Evolutionary conservation across 2,888 invertebrate species (phyloP), one percentile per base, ranked within the genome.

Genomic region (Perithous albicinctus): DNA sequence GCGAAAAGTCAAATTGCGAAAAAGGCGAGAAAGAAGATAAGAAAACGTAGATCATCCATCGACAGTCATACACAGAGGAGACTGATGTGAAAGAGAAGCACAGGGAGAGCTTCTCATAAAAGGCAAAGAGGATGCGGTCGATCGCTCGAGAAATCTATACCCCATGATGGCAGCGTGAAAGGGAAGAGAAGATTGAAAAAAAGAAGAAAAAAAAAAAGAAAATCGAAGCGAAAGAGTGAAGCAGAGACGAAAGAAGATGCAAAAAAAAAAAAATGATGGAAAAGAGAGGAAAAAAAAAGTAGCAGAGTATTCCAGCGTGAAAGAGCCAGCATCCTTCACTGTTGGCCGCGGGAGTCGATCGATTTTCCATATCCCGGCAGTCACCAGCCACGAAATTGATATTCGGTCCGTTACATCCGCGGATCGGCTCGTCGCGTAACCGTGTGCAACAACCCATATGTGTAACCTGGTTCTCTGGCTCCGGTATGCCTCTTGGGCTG

Each of bases 381-480:
- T 29, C 23, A 54, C 26, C 70, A 29, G 70, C 54, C 56, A 56
- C 70, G 70, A 70, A 70, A 70, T 70, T 70, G 70, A 70, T 70
- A 70, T 70, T 70, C 70, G 70, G 70, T 70, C 70, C 70, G 70
- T 70, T 70, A 70, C 70, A 70, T 56, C 43, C 70, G 56, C 56
- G 29, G 70, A 70, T 70, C 56, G 54, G 69, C 15, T 56, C 54
- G 41, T 56, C 70, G 41, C 56, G 56, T 70, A n/a, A 12, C 51
- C 38, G n/a, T 26, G 20, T 67, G 38, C 56, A 10, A 0, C 1
- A n/a, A n/a, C 2, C n/a, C 15, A n/a, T 26, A 20, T 20, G 32
- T 67, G 12, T 59, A 59, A 10, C 23, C 18, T 20, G 38, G 35
- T 35, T 29, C 56, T n/a, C 56, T 26, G 26, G 29, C 56, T 6